These are phyloP conservation scores for Sinella curviseta DNA, from an alignment of 1,140 invertebrate species.

Conservation along the genomic window DNA sequence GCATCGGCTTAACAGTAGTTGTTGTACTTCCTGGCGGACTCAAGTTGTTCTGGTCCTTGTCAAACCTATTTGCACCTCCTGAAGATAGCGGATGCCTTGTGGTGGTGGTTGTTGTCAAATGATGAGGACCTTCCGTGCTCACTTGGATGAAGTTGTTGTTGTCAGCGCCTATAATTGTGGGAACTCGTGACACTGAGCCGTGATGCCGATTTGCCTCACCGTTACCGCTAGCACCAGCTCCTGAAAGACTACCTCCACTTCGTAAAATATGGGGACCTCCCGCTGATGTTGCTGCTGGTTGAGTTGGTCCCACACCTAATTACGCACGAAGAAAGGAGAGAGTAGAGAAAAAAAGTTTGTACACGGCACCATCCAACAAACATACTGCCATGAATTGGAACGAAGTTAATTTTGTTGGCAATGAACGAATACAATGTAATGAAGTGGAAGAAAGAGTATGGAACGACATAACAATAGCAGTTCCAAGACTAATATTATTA, in stretches of 20 bases:
- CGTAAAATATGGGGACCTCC: not conserved
- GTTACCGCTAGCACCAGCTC: not conserved
- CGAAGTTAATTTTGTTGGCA: not conserved
- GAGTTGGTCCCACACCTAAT: constrained; percentile 7
- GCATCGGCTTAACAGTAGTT: constrained; percentile 35
- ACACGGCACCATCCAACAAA: not conserved
- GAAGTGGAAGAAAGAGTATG: not conserved
- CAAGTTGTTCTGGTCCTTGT: not conserved
- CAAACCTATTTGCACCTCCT: not conserved
- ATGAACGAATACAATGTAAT: not conserved
- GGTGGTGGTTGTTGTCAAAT: not conserved
- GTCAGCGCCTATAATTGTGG: not conserved
- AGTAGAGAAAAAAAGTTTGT: not conserved
- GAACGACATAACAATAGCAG: not conserved
- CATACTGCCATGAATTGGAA: not conserved
- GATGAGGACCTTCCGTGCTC: constrained; percentile 3
- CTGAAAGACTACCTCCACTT: not conserved
- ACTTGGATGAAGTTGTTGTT: not conserved
- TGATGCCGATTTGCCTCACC: not conserved
- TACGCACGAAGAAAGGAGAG: not conserved
- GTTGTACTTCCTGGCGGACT: constrained; percentile 23
- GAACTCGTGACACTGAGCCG: constrained; percentile 16
- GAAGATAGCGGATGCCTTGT: constrained; percentile 1
- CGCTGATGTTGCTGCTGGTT: not conserved
- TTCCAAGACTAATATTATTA: not conserved